Conservation (phyloP, 2,888 invertebrate genomes). For the Allacma fusca region DNA sequence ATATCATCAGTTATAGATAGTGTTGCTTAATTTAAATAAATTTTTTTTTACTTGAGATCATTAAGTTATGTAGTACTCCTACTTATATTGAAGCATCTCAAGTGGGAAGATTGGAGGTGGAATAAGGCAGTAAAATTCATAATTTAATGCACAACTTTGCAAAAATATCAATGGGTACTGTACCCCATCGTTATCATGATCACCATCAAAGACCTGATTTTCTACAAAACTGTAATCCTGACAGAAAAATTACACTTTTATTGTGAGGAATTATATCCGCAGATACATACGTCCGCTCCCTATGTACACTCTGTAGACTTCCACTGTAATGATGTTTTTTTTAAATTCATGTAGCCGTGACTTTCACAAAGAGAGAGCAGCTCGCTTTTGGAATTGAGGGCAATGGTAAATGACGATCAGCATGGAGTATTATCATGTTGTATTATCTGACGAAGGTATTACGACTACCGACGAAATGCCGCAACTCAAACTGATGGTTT, state of each 20-base stretch:
- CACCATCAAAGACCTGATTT: neutral
- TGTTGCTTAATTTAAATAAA: constrained; percentile 4
- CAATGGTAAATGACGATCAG: constrained; percentile 49
- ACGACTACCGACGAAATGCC: constrained; percentile 29
- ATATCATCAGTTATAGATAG: constrained; percentile 9
- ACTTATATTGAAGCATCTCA: neutral
- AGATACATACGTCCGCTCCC: neutral
- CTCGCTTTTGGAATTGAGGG: constrained; percentile 48
- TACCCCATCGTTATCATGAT: neutral
- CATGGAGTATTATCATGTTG: constrained; percentile 47
- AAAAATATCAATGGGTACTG: neutral
- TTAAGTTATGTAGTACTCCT: neutral
- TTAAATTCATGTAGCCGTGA: constrained; percentile 39
- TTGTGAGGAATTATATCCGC: neutral
- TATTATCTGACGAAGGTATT: constrained; percentile 43
- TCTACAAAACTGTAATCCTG: constrained; percentile 19
- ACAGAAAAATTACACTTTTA: neutral
- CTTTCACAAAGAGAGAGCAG: constrained; percentile 46
- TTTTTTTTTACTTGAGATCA: neutral
- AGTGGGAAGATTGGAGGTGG: neutral
- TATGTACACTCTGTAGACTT: neutral
- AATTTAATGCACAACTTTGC: neutral
- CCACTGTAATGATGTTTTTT: constrained; percentile 35
- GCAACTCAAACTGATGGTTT: neutral
- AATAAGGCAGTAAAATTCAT: neutral